Conservation (phyloP, 2,888 invertebrate genomes). For the Protophormia terraenovae region DNA sequence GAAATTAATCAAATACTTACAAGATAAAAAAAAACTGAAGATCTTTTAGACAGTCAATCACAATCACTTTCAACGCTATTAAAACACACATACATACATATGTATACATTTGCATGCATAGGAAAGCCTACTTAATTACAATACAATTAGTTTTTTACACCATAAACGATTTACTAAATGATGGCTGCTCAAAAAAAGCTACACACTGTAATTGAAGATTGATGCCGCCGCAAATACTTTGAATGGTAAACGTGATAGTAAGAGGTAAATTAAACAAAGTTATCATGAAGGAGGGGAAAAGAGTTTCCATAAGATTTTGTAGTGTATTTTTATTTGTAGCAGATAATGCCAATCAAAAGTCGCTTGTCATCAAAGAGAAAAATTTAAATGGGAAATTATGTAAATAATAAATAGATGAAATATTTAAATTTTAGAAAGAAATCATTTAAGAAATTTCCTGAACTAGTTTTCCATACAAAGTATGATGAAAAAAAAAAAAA, state of each 20-base stretch:
- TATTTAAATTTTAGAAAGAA: neutral
- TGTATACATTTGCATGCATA: slow-evolving; percentile 6
- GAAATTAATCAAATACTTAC: slow-evolving; percentile 32
- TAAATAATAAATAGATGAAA: slow-evolving; percentile 14
- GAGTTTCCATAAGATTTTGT: too few species aligned
- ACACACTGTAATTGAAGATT: slow-evolving; percentile 32
- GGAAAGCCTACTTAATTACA: slow-evolving; percentile 32
- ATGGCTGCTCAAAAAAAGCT: neutral
- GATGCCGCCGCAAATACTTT: slow-evolving; percentile 30
- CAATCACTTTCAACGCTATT: neutral
- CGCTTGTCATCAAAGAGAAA: slow-evolving; percentile 29
- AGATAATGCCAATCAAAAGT: slow-evolving; percentile 13
- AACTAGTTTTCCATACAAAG: neutral
- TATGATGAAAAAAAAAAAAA: too few species aligned
- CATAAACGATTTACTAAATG: slow-evolving; percentile 32
- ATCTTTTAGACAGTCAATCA: neutral
- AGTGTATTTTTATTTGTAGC: neutral
- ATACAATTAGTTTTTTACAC: slow-evolving; percentile 45
- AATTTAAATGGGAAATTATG: slow-evolving; percentile 17
- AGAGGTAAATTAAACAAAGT: neutral
- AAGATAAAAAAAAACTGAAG: neutral
- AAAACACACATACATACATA: too few species aligned
- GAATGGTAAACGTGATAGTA: neutral
- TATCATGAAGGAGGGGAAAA: neutral
- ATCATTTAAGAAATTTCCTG: too few species aligned